Base-by-base conservation (phyloP, 1,140 invertebrate species). In the Caenorhabditis inopinata region DNA sequence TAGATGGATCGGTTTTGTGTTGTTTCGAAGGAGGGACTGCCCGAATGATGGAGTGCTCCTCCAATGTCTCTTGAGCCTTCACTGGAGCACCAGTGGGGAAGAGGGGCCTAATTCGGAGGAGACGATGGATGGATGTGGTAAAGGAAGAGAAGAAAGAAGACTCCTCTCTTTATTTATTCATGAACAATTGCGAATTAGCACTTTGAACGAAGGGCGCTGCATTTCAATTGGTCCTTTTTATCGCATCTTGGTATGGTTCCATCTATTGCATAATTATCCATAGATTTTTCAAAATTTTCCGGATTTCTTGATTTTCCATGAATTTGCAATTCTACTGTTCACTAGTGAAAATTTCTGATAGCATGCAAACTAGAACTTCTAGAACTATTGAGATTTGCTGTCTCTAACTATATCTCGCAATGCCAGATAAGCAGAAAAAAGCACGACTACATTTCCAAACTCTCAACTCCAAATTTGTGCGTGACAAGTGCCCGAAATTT, bases 111-210 rank as follows among this genome's bases (percentile, higher is more conserved):
- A 68, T 68, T 68, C 58, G 32, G 58, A n/a, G n/a, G n/a, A 68
- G 58, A 58, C 53, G 53, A 58, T 58, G 35, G 53, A 58, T 32
- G 53, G 53, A 58, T 58, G 53, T n/a, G 21, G 58, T 21, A 16
- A 18, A 21, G 23, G 27, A 18, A 25, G 12, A 23, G n/a, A 14
- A 48, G 47, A 48, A 18, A 53, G 23, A 25, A 68, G 25, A 11
- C 25, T 68, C 27, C 6, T 58, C 49, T 25, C 6, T 58, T 29
- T 68, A 68, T 68, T 68, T 68, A 68, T 68, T 68, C 58, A 68
- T 68, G 58, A 68, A 68, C 58, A 68, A 68, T 68, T 35, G 58
- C 58, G 58, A 68, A 68, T 68, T 68, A 68, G 58, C 58, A 68
- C 58, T 68, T 38, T 68, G 16, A 29, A 32, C 29, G 27, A 58